Evolutionary conservation across 1,140 invertebrate species (phyloP).

Genomic region (Macrobrachium rosenbergii): DNA sequence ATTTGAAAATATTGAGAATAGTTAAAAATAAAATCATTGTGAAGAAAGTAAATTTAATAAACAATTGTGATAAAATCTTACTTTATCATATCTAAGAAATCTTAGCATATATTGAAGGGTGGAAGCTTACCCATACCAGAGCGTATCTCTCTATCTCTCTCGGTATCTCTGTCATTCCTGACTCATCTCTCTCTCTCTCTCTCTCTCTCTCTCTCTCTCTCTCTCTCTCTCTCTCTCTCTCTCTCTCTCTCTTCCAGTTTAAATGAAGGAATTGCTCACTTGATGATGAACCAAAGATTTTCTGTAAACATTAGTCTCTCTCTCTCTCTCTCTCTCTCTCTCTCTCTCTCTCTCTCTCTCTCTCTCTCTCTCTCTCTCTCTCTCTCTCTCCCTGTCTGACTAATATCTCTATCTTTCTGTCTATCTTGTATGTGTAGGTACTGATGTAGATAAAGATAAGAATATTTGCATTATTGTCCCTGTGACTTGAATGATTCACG

Average conservation of each 20-base stretch:
- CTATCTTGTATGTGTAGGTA: neutral
- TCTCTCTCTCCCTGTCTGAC: constrained; percentile 7
- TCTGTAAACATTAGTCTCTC: neutral
- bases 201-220: constrained; percentile 20
- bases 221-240: constrained; percentile 20
- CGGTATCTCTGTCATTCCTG: neutral
- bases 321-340: neutral
- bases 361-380: constrained; percentile 6
- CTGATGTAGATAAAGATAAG: neutral
- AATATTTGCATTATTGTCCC: neutral
- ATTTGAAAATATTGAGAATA: too few species aligned
- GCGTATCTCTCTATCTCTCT: neutral
- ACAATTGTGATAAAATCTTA: too few species aligned
- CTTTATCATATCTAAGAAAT: too few species aligned
- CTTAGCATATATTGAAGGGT: too few species aligned
- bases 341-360: constrained; percentile 1
- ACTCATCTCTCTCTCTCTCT: neutral
- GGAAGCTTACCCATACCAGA: too few species aligned
- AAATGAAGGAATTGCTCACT: too few species aligned
- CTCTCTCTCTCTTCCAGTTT: constrained; percentile 2
- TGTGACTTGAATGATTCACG: neutral
- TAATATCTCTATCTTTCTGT: neutral
- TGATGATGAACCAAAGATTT: too few species aligned
- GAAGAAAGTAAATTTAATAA: too few species aligned
- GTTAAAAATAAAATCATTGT: too few species aligned